These are phyloP conservation scores for Choristoneura rosaceana DNA, from an alignment of 2,888 invertebrate genomes.

Conservation along the genomic window DNA sequence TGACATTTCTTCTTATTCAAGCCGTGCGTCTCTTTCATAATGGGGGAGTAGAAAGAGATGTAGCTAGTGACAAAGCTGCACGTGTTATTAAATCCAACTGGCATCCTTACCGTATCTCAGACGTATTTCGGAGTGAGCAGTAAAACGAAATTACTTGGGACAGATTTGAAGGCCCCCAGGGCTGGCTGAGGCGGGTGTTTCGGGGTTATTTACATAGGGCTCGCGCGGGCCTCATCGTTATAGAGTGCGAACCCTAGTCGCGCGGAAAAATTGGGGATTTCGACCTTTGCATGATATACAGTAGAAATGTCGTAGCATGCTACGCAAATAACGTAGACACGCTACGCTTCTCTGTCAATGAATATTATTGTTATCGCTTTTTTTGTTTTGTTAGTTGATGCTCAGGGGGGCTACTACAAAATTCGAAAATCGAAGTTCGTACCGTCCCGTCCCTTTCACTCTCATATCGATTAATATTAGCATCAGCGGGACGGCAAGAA, in stretches of 20 bases:
- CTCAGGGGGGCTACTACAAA: neutral
- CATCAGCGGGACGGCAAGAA: no score
- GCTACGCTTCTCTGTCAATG: slow-evolving; percentile 6
- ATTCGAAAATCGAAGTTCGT: no score
- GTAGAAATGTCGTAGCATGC: slow-evolving; percentile 6
- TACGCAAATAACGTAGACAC: slow-evolving; percentile 1
- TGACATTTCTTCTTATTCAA: neutral
- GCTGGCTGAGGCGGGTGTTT: slow-evolving; percentile 14
- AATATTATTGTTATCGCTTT: neutral
- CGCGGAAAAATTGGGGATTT: slow-evolving; percentile 35
- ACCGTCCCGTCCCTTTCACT: no score
- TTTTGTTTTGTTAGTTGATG: no score
- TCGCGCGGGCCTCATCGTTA: slow-evolving; percentile 16
- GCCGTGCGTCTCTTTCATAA: neutral
- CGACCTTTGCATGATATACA: slow-evolving; percentile 22
- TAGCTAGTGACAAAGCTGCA: slow-evolving; percentile 6
- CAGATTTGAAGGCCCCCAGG: slow-evolving; percentile 37
- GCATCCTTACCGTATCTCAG: slow-evolving; percentile 20
- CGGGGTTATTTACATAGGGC: slow-evolving; percentile 30
- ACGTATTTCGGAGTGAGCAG: slow-evolving; percentile 20
- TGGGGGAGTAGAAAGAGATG: neutral
- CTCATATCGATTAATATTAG: no score
- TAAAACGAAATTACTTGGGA: slow-evolving; percentile 40
- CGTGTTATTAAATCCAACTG: slow-evolving; percentile 21
- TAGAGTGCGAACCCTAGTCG: slow-evolving; percentile 27